Evolutionary conservation across 2,797 vertebrate genomes (phyloP).

Genomic region (Anguilla megastoma): DNA sequence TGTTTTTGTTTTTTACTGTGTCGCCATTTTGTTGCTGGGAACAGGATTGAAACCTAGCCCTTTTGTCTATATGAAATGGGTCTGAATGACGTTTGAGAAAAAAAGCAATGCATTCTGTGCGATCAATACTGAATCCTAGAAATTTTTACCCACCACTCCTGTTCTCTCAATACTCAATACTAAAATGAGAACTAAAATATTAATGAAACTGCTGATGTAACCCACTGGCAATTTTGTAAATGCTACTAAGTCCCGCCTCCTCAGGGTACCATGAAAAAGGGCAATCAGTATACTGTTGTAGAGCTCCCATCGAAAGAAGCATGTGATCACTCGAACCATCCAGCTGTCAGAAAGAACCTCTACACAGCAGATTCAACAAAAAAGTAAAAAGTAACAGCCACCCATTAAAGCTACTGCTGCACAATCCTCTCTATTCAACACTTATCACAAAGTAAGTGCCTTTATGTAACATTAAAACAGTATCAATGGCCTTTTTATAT

Average conservation of each 20-base stretch:
- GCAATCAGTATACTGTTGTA: neutral
- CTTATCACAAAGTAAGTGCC: conserved; percentile 1
- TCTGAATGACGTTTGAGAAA: neutral
- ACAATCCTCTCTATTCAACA: conserved; percentile 3
- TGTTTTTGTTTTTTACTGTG: neutral
- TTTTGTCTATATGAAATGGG: neutral
- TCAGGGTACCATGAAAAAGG: neutral
- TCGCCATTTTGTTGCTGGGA: neutral
- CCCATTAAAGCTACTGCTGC: neutral
- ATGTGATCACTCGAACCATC: neutral
- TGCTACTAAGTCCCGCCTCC: neutral
- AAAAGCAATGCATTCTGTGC: neutral
- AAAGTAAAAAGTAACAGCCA: neutral
- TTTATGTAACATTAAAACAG: conserved; percentile 16
- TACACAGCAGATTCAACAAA: neutral
- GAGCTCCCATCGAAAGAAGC: neutral
- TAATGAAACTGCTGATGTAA: neutral
- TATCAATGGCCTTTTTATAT: neutral
- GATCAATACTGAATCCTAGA: conserved; percentile 1
- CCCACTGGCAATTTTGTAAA: conserved; percentile 9
- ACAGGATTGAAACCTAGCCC: neutral
- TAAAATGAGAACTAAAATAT: conserved; percentile 2
- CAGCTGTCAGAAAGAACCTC: neutral
- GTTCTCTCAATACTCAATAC: conserved; percentile 10
- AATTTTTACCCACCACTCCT: neutral